A percentile compares a stretch with the other conserved stretches of the same genome.
These are phyloP conservation scores for Leptobrachium leishanense DNA, from an alignment of 2,113 vertebrate species.

Conservation along the genomic window DNA sequence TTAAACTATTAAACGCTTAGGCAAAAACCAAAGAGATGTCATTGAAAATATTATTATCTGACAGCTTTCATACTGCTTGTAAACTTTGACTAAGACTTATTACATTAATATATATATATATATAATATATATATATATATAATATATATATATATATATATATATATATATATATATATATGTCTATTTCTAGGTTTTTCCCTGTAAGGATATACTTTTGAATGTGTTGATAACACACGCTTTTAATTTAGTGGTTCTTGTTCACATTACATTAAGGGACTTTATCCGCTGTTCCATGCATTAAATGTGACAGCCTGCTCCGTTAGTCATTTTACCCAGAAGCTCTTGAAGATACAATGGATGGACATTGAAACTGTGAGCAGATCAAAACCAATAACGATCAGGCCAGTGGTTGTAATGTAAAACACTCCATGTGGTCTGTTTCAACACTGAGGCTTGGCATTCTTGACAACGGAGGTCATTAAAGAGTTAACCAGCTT, in stretches of 20 bases:
- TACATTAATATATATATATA: neutral
- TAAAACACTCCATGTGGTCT: constrained; percentile 59
- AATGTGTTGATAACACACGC: constrained; percentile 59
- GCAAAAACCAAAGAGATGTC: neutral
- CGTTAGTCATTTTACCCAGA: constrained; percentile 59
- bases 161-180: neutral
- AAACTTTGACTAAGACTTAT: neutral
- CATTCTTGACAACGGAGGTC: neutral
- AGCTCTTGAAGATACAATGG: constrained; percentile 57
- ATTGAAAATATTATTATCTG: neutral
- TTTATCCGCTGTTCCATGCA: constrained; percentile 51
- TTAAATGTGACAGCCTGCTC: constrained; percentile 59
- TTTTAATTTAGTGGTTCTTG: constrained; percentile 57
- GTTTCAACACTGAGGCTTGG: constrained; percentile 27
- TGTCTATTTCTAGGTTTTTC: neutral
- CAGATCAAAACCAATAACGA: constrained; percentile 59
- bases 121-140: neutral
- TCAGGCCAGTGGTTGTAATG: constrained; percentile 54
- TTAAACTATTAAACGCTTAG: neutral
- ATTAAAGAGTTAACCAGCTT: constrained; percentile 23
- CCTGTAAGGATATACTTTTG: constrained; percentile 58
- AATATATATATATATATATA: neutral
- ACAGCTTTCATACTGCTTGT: neutral
- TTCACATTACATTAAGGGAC: constrained; percentile 59
- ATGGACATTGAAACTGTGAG: constrained; percentile 57